Conservation (phyloP, 2,888 invertebrate species). For the Tinea semifulvella region DNA sequence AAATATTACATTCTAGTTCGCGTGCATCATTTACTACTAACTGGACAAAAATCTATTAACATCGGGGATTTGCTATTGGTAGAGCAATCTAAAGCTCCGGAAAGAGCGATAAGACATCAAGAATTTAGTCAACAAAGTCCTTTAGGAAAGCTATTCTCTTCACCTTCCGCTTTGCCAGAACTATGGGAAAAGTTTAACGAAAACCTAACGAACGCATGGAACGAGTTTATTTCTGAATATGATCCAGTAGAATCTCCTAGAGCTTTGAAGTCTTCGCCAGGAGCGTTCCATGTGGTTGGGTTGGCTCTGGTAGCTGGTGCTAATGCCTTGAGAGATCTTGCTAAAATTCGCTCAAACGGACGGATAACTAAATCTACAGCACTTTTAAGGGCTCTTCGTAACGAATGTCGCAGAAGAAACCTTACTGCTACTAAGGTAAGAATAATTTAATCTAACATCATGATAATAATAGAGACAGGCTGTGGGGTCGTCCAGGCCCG, state of each 20-base stretch:
- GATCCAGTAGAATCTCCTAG: constrained; percentile 80
- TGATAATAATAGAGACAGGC: background rate
- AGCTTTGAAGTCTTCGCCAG: constrained; percentile 67
- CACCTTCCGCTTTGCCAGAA: constrained; percentile 70
- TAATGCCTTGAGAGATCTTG: constrained; percentile 70
- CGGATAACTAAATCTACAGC: constrained; percentile 47
- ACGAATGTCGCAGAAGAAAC: constrained; percentile 47
- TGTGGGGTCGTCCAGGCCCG: too few species aligned
- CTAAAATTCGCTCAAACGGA: constrained; percentile 52
- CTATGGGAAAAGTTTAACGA: constrained; percentile 74
- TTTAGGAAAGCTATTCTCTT: constrained; percentile 62
- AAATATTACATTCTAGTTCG: constrained; percentile 76
- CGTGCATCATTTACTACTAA: constrained; percentile 78
- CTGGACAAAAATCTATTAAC: constrained; percentile 74
- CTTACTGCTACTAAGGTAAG: constrained; percentile 48
- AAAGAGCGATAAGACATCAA: constrained; percentile 34
- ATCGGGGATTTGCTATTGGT: constrained; percentile 79
- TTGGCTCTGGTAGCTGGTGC: constrained; percentile 71
- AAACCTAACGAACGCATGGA: constrained; percentile 78
- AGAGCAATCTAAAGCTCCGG: constrained; percentile 44
- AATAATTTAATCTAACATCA: background rate
- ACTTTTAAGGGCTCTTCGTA: constrained; percentile 45
- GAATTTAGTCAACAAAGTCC: constrained; percentile 49
- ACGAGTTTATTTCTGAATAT: constrained; percentile 80
- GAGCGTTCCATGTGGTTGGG: constrained; percentile 68